phyloP scores from a whole-genome alignment of 2,797 vertebrate species.

The Mus minutoides region DNA sequence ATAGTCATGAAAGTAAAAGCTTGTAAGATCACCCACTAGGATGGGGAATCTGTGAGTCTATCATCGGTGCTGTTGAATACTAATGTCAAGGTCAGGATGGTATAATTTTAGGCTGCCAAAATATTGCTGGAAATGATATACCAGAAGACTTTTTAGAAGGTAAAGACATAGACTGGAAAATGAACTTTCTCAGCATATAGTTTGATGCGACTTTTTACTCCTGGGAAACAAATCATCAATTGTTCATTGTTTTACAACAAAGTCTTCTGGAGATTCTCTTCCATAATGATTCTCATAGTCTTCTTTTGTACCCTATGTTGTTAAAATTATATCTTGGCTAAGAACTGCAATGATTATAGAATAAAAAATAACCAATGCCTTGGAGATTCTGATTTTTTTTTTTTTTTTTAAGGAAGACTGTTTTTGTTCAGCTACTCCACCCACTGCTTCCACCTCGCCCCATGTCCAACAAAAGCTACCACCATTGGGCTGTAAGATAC shows the following conservation, averaged over 20 bases:
- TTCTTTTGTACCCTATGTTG: slow-evolving; percentile 54
- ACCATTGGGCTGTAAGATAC: not conserved
- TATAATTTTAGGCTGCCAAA: slow-evolving; percentile 89
- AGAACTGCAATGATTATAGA: slow-evolving; percentile 57
- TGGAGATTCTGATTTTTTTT: slow-evolving; percentile 71
- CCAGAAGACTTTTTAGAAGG: slow-evolving; percentile 83
- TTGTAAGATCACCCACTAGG: slow-evolving; percentile 87
- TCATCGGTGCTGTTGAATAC: slow-evolving; percentile 87
- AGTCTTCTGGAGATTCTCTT: slow-evolving; percentile 23
- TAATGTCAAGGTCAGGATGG: slow-evolving; percentile 89
- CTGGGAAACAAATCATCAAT: slow-evolving; percentile 25
- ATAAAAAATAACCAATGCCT: slow-evolving; percentile 41
- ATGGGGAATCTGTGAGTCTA: slow-evolving; percentile 88
- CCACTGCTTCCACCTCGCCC: not conserved
- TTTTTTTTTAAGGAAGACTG: slow-evolving; percentile 16
- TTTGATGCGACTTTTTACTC: slow-evolving; percentile 54
- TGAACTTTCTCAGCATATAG: slow-evolving; percentile 71
- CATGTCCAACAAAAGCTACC: not conserved
- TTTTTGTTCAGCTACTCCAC: slow-evolving; percentile 55
- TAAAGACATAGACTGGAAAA: slow-evolving; percentile 76
- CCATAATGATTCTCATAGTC: not conserved
- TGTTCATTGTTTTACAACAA: slow-evolving; percentile 39
- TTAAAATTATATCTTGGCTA: slow-evolving; percentile 66
- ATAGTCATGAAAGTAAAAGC: slow-evolving; percentile 89
- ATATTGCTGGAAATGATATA: slow-evolving; percentile 86